Base-by-base conservation (phyloP, 2,888 invertebrate species). In the Autographa gamma region DNA sequence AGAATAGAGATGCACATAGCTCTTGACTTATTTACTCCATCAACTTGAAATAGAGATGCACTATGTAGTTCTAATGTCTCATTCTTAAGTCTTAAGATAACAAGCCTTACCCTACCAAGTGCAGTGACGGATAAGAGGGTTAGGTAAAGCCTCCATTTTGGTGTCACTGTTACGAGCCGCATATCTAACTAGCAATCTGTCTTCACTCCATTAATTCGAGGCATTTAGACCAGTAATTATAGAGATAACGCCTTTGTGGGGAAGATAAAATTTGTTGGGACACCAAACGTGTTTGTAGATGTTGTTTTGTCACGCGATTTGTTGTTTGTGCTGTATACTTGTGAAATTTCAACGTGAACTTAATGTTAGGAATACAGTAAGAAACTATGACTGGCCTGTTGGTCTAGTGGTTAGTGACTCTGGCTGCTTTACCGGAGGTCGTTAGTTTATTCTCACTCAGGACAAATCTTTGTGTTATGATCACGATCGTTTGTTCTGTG, bases 181-280 rank as follows among this genome's bases (percentile, higher is more conserved):
- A 60, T 76, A 81, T 79, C 79, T 76, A 31, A n/a, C 60, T 63
- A n/a, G 63, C 72, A 65, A 79, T 81, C 79, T 67, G 61, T 81
- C 73, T 72, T 69, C 79, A 81, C 73, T 69, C 71, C 73, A 81
- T 81, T 79, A 81, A 79, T 73, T 72, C 79, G 54, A 69, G 72
- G 70, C 75, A 66, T 79, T 81, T 76, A 77, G 72, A 61, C 41
- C 69, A 63, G 65, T 79, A 81, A 81, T 81, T 61, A 68, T 75
- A 43, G n/a, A 75, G 81, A 79, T 79, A 75, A 59, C 68, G 66
- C 31, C 59, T 79, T 65, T 69, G 59, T 73, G 41, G 65, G 32
- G 41, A 9, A 69, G 75, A 81, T 75, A 74, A 67, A 70, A 71
- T 81, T 74, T 71, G 65, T 72, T 69, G 18, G 69, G 71, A 63